Percentiles rank a stretch among this genome's conserved stretches.
phyloP scores from a whole-genome alignment of 2,888 invertebrate species.

The Torymus tubicola region DNA sequence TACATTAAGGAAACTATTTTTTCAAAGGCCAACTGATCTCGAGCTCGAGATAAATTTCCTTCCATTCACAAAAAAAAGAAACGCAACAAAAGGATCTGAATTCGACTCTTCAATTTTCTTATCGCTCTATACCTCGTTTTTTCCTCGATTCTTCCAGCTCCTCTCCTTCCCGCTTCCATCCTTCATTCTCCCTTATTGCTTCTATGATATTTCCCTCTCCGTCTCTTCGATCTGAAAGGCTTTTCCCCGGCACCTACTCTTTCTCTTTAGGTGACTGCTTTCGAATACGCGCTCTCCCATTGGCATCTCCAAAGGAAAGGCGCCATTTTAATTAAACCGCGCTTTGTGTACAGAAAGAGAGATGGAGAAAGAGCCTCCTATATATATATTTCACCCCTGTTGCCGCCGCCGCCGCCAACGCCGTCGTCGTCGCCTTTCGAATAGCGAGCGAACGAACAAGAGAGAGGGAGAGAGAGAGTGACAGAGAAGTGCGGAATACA shows the following conservation, averaged over 20 bases:
- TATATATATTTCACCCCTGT: too few relatives aligned
- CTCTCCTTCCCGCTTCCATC: slow-evolving; percentile 10
- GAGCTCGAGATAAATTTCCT: background rate
- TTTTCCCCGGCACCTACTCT: slow-evolving; percentile 2
- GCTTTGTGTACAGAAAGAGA: slow-evolving; percentile 58
- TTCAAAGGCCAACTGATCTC: too few relatives aligned
- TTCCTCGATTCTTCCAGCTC: background rate
- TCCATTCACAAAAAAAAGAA: background rate
- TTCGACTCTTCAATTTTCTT: slow-evolving; percentile 31
- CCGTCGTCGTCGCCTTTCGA: too few relatives aligned
- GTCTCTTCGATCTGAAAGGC: slow-evolving; percentile 27
- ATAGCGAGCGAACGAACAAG: slow-evolving; percentile 9
- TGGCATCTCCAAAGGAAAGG: slow-evolving; percentile 53
- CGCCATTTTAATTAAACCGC: slow-evolving; percentile 62
- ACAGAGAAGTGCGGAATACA: background rate
- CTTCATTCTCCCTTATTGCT: slow-evolving; percentile 26
- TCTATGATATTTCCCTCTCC: slow-evolving; percentile 36
- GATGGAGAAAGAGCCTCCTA: background rate
- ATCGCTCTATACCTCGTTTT: slow-evolving; percentile 41
- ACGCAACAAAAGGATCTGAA: slow-evolving; percentile 8
- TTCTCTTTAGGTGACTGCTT: slow-evolving; percentile 46
- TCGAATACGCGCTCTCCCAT: slow-evolving; percentile 48
- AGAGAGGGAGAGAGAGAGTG: background rate
- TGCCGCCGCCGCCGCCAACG: too few relatives aligned
- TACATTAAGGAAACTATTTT: too few relatives aligned